A percentile compares a stretch with the other conserved stretches of the same genome.
Conservation (phyloP, 2,113 vertebrate genomes). For the Gracilinanus agilis region DNA sequence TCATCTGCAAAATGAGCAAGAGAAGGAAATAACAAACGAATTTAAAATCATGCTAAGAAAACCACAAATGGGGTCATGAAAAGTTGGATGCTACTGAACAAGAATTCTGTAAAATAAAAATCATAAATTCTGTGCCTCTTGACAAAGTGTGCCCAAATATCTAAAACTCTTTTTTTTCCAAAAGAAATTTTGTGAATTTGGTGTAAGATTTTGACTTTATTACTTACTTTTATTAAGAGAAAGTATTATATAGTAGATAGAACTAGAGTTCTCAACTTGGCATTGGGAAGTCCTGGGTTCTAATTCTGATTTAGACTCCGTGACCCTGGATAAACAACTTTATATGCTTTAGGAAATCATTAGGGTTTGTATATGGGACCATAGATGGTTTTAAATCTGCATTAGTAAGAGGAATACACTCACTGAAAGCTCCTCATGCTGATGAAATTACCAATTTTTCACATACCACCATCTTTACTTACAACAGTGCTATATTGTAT, state of each 20-base stretch:
- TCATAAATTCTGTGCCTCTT: background rate
- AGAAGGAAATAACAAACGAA: no score
- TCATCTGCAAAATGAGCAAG: no score
- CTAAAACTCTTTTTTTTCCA: background rate
- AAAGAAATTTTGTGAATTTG: background rate
- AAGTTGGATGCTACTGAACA: no score
- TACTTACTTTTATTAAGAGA: background rate
- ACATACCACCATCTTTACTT: background rate
- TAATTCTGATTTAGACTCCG: background rate
- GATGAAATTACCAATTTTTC: background rate
- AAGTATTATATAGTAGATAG: background rate
- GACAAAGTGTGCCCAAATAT: background rate
- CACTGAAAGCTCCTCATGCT: background rate
- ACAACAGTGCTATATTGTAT: background rate
- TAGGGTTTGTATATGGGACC: background rate
- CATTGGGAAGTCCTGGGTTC: background rate
- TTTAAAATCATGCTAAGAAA: no score
- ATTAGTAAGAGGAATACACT: background rate
- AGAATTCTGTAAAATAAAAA: slow-evolving; percentile 16
- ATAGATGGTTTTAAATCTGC: background rate
- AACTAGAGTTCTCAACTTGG: background rate
- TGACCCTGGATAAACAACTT: slow-evolving; percentile 17
- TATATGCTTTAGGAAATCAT: background rate
- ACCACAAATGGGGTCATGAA: no score
- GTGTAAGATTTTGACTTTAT: background rate